Evolutionary conservation across 2,113 vertebrate genomes (phyloP), one percentile per base, ranked within the genome.

Genomic region (Rhodinocichla rosea): DNA sequence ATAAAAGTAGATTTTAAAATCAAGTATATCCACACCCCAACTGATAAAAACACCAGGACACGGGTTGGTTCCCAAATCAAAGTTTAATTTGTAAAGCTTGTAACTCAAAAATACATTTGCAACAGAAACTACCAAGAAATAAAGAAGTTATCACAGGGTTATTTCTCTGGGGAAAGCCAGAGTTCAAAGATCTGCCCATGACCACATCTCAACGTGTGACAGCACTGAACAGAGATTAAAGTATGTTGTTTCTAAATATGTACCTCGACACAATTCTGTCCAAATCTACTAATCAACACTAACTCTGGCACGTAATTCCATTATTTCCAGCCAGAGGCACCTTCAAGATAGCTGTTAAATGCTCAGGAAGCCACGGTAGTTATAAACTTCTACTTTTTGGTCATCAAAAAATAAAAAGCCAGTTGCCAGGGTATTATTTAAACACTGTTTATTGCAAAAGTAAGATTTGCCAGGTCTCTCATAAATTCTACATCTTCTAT

Each of bases 331-430:
- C 33, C 49, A 56, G 0, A 88, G 30, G 15, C 26, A 55, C 65
- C 89, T 79, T 67, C 42, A 81, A 86, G 80, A 89, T 42, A 89
- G 93, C 87, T 95, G 90, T 95, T 95, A 95, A 91, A 95, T 90
- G 79, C 90, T 94, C 95, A 95, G 87, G 90, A 95, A 90, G 55
- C 53, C 1, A 0, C 5, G 13, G 40, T 1, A 78, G 22, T 30
- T 20, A 14, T 4, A 44, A 82, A 47, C 47, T 13, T 26, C 49
- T 76, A 49, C 20, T 76, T 35, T 59, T 5, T 52, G 24, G 15
- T 37, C 53, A 76, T 19, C 27, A 64, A 8, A 35, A 77, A 86
- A 6, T 12, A 71, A 11, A 10, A 44, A 67, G 39, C 17, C 28
- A 83, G 28, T 67, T 90, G 50, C 19, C 50, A 74, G 18, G 14